Base-by-base conservation (phyloP, 2,888 invertebrate genomes). In the Trilocha varians region DNA sequence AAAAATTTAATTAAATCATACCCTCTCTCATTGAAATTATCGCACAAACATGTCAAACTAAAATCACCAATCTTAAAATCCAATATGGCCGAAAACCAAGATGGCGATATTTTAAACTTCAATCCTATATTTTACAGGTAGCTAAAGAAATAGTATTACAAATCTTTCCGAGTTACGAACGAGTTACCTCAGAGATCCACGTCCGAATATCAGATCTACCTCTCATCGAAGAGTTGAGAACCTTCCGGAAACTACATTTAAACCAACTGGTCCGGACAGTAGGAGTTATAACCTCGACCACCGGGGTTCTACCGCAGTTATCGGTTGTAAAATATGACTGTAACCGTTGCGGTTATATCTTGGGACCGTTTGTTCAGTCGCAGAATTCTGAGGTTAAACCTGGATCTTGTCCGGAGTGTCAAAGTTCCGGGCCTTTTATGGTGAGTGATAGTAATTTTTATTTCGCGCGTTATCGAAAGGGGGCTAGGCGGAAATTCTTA, bases 261-360 rank as follows among this genome's bases (percentile, higher is more conserved):
- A 99, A 99, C 78, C 98, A 99, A 78, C 78, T 99, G 46, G 96
- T 99, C 34, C 88, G 98, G 11, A 85, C 85, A 2, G 76, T 82
- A 2, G 99, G 99, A 8, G 99, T 99, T 2, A 97, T 99, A 1
- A 97, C 99, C 0, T 93, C 97, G 0, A 95, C 98, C 0, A 98
- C 99, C 0, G 96, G 96, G 0, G 96, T 98, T 6, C 72, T 99
- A 44, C 99, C 99, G 0, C 99, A 99, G 75, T 78, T 99, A 18
- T 95, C 96, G 0, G 88, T 99, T 34, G 94, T 99, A 39, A 99
- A 98, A 70, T 99, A 97, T 68, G 98, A 99, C 77, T 99, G 99
- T 87, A 93, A 93, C 53, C 93, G 97, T 60, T 99, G 99, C 73
- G 95, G 95, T 5, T 98, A 94, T 67, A 88, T 99, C 16, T 82